A percentile compares a stretch with the other conserved stretches of the same genome.
These are phyloP conservation scores for Drosophila mimica DNA, from an alignment of 2,888 invertebrate species.

Conservation along the genomic window DNA sequence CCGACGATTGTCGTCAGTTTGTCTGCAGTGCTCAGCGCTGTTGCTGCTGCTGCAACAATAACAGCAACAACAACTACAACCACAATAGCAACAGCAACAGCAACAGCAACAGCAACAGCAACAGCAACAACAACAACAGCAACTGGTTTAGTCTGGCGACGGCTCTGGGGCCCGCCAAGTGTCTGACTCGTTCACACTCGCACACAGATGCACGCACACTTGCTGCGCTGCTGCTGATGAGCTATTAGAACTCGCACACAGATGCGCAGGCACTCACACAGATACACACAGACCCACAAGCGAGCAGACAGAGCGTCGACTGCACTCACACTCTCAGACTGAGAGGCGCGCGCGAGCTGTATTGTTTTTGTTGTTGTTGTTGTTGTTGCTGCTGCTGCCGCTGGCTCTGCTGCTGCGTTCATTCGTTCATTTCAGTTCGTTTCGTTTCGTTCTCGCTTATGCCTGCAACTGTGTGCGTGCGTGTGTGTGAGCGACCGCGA, in stretches of 20 bases:
- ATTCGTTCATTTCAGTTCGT: constrained; percentile 59
- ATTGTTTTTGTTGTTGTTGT: constrained; percentile 13
- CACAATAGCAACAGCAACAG: no score
- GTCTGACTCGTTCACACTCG: constrained; percentile 68
- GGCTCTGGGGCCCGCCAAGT: constrained; percentile 62
- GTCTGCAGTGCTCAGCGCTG: constrained; percentile 74
- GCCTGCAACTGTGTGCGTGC: constrained; percentile 30
- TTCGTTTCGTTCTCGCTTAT: constrained; percentile 55
- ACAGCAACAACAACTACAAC: constrained; percentile 26
- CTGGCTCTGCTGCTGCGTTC: constrained; percentile 38
- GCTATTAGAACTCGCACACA: constrained; percentile 60
- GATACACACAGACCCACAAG: constrained; percentile 11
- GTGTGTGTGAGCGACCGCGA: constrained; percentile 29
- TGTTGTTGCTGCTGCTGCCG: constrained; percentile 16
- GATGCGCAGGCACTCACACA: constrained; percentile 8
- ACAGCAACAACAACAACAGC: constrained; percentile 26
- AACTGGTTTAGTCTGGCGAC: constrained; percentile 57
- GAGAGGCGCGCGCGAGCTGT: constrained; percentile 55
- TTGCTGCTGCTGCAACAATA: constrained; percentile 45
- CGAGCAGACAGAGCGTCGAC: constrained; percentile 61
- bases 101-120: constrained; percentile 9
- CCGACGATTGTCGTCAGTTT: constrained; percentile 80
- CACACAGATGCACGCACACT: constrained; percentile 57
- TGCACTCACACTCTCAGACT: constrained; percentile 60
- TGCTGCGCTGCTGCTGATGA: constrained; percentile 63